A percentile compares a stretch with the other conserved stretches of the same genome.
phyloP scores from a whole-genome alignment of 2,888 invertebrate genomes.

The Pseudoips prasinana region DNA sequence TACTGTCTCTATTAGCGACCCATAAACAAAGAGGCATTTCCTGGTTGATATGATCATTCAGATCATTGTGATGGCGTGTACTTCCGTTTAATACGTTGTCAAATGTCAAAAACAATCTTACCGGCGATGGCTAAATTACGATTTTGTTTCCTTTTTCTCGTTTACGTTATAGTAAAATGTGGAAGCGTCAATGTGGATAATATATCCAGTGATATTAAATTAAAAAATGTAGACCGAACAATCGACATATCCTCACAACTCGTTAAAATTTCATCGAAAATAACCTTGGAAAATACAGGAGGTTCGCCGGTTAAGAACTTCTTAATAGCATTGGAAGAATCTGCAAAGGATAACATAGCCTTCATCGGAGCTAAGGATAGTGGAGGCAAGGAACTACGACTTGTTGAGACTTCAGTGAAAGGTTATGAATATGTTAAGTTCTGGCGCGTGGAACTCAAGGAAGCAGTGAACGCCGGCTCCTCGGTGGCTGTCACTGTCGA shows the following conservation, averaged over 20 bases:
- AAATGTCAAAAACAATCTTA: conserved; percentile 54
- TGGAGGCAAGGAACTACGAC: conserved; percentile 81
- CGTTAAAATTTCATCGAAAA: conserved; percentile 89
- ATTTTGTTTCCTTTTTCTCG: conserved; percentile 56
- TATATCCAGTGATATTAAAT: conserved; percentile 82
- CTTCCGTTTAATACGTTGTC: conserved; percentile 68
- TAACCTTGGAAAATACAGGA: conserved; percentile 92
- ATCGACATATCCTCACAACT: conserved; percentile 95
- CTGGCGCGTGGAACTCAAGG: conserved; percentile 83
- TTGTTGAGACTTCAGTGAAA: conserved; percentile 74
- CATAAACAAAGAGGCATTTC: conserved; percentile 29
- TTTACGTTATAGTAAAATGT: conserved; percentile 52
- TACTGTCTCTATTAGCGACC: not conserved
- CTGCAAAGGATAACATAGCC: conserved; percentile 84
- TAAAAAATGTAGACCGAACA: conserved; percentile 91
- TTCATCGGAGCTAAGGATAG: conserved; percentile 87
- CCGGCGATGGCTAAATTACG: conserved; percentile 69
- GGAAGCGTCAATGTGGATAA: conserved; percentile 60
- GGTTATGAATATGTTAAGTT: conserved; percentile 74
- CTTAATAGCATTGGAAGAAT: conserved; percentile 86
- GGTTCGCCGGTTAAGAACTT: conserved; percentile 87
- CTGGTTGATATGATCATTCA: conserved; percentile 25
- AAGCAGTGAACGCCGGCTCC: conserved; percentile 81
- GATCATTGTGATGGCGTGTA: conserved; percentile 61
- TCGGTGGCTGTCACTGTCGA: conserved; percentile 85